A percentile compares a stretch with the other conserved stretches of the same genome.
Evolutionary conservation across 2,113 vertebrate genomes (phyloP).

Genomic region (Tragelaphus buxtoni): DNA sequence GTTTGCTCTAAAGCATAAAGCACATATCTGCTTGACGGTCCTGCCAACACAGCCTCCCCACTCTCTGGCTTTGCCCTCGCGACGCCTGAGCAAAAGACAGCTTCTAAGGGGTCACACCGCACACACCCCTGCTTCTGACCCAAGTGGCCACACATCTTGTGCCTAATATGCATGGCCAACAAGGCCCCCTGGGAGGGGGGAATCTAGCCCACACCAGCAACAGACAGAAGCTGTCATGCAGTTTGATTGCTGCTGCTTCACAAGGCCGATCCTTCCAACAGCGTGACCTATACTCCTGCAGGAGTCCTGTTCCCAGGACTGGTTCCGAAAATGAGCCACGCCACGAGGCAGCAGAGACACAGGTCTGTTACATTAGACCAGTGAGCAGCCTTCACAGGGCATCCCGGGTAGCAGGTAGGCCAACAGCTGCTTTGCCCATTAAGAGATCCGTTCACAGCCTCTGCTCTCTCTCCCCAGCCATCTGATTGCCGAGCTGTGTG

Average conservation of each 20-base stretch:
- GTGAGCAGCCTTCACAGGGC: neutral
- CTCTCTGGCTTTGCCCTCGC: neutral
- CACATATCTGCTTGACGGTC: neutral
- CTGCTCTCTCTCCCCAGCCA: neutral
- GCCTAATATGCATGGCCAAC: neutral
- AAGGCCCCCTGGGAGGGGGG: neutral
- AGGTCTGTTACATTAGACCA: neutral
- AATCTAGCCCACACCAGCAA: neutral
- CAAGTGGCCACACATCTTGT: conserved; percentile 3
- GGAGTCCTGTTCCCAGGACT: neutral
- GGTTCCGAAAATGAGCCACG: neutral
- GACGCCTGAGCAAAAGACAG: neutral
- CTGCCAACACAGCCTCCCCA: conserved; percentile 23
- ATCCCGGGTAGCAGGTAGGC: conserved; percentile 1
- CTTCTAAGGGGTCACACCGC: conserved; percentile 1
- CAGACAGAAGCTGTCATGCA: conserved; percentile 3
- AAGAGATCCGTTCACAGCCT: conserved; percentile 34
- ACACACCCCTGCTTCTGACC: neutral
- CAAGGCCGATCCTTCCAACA: neutral
- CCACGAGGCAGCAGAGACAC: neutral
- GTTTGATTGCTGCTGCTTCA: conserved; percentile 29
- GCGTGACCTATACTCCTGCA: neutral
- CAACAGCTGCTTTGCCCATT: conserved; percentile 50
- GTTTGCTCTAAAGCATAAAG: neutral
- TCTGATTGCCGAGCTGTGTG: neutral